Percentiles rank a stretch among this genome's conserved stretches.
Evolutionary conservation across 2,797 vertebrate genomes (phyloP).

Genomic region (Onychomys torridus): DNA sequence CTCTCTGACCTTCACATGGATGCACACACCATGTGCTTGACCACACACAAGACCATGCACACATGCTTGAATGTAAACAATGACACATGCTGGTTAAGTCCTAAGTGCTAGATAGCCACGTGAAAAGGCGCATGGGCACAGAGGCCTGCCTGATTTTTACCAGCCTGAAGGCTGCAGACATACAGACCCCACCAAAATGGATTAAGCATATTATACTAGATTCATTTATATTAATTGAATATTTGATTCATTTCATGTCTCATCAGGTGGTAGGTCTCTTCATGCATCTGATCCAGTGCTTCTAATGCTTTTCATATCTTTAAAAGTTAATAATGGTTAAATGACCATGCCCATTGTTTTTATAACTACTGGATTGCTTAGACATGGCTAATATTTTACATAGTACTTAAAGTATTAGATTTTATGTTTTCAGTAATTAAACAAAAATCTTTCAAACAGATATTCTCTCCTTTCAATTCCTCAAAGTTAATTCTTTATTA

Average conservation of each 20-base stretch:
- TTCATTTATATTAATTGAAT: neutral
- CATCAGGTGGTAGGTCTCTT: neutral
- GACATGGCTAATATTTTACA: conserved; percentile 24
- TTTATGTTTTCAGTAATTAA: conserved; percentile 6
- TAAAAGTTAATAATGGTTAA: conserved; percentile 21
- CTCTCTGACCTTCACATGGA: too few species aligned
- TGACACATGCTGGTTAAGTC: too few species aligned
- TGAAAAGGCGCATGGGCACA: too few species aligned
- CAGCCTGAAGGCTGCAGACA: too few species aligned
- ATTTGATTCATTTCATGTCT: conserved; percentile 44
- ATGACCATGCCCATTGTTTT: conserved; percentile 15
- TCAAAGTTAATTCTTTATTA: conserved; percentile 45
- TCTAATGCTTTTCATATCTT: neutral
- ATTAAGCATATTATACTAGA: neutral
- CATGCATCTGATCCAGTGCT: neutral
- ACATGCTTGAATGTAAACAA: neutral
- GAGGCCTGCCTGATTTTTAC: too few species aligned
- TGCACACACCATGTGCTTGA: neutral
- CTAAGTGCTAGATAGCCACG: too few species aligned
- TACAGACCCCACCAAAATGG: conserved; percentile 27
- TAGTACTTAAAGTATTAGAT: neutral
- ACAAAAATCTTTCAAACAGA: neutral
- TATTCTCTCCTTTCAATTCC: neutral
- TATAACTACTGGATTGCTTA: neutral
- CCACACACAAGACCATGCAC: neutral